Percentiles rank a stretch among this genome's conserved stretches.
These are phyloP conservation scores for Eristalis arbustorum DNA, from an alignment of 2,888 invertebrate genomes.

Conservation along the genomic window DNA sequence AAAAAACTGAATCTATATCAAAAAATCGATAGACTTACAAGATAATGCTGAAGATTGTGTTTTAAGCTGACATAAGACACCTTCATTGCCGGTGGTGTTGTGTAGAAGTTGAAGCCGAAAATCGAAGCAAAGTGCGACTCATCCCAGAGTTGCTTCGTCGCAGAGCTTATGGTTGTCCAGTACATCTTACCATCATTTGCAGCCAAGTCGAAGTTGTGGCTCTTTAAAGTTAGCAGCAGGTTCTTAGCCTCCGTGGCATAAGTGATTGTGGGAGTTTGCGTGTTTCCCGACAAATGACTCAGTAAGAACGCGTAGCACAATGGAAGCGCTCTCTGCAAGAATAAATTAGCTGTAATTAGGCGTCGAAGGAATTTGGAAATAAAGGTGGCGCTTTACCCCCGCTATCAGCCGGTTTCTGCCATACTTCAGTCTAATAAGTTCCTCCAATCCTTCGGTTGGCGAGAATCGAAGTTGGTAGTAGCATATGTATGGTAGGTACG, in stretches of 20 bases:
- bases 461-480: conserved; percentile 73
- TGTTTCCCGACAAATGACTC: conserved; percentile 63
- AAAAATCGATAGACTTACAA: conserved; percentile 70
- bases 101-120: conserved; percentile 71
- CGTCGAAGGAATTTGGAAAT: too few relatives aligned
- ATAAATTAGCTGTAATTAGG: not conserved
- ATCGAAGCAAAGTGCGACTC: conserved; percentile 68
- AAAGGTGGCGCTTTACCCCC: conserved; percentile 63
- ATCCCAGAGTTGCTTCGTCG: conserved; percentile 72
- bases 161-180: conserved; percentile 71
- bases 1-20: not conserved
- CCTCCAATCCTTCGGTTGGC: conserved; percentile 72
- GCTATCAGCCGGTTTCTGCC: conserved; percentile 64
- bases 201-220: conserved; percentile 38
- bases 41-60: conserved; percentile 71
- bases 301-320: conserved; percentile 72
- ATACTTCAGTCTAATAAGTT: conserved; percentile 63
- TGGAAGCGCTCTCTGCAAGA: conserved; percentile 65
- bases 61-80: conserved; percentile 71
- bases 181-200: conserved; percentile 31
- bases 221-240: conserved; percentile 58
- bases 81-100: conserved; percentile 71
- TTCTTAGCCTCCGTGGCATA: conserved; percentile 41
- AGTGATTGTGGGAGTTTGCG: conserved; percentile 49
- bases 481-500: conserved; percentile 71